Conservation (phyloP, 1,140 invertebrate genomes). For the Bombus waltoni region DNA sequence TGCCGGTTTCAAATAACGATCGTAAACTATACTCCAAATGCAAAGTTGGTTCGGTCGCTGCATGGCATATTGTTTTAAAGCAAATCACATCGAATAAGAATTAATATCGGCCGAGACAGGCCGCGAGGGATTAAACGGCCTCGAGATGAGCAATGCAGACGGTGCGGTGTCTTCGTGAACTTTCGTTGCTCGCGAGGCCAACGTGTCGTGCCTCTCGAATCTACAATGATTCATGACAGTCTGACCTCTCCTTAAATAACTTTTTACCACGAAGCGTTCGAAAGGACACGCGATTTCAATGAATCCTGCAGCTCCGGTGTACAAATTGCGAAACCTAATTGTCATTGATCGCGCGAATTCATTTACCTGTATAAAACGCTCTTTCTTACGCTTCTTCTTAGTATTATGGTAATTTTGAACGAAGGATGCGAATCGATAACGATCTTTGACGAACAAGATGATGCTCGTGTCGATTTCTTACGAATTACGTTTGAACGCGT, state of each 20-base stretch:
- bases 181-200: conserved; percentile 42
- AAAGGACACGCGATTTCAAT: conserved; percentile 7
- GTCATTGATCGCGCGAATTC: neutral
- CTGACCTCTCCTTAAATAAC: conserved; percentile 59
- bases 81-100: neutral
- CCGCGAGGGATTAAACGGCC: conserved; percentile 12
- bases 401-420: neutral
- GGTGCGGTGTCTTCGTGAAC: conserved; percentile 36
- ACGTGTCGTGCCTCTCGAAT: conserved; percentile 39
- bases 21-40: too few species aligned
- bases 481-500: too few species aligned
- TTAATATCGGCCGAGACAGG: neutral
- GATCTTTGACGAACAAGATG: neutral
- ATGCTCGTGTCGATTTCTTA: too few species aligned
- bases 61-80: neutral
- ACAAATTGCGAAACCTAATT: neutral
- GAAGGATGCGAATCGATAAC: neutral
- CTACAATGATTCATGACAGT: conserved; percentile 47
- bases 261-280: conserved; percentile 18
- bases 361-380: neutral
- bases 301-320: neutral
- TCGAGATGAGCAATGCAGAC: conserved; percentile 56
- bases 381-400: neutral
- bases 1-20: too few species aligned
- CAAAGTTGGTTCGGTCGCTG: too few species aligned